Conservation (phyloP, 2,797 vertebrate genomes). For the Sciurus carolinensis region DNA sequence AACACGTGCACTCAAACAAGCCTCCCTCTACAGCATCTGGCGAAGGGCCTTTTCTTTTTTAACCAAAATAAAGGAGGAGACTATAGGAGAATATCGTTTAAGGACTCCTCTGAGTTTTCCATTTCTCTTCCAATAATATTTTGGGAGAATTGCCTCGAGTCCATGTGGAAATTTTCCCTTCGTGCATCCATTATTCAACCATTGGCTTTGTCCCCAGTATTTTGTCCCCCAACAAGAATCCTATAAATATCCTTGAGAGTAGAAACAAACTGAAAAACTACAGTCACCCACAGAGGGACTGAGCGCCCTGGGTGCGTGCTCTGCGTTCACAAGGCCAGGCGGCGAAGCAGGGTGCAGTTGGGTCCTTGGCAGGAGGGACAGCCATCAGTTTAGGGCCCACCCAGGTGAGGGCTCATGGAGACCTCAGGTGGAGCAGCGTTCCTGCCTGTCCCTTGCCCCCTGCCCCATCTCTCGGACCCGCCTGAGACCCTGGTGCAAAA, state of each 20-base stretch:
- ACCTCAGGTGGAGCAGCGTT: background rate
- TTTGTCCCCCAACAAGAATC: background rate
- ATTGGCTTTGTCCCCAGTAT: background rate
- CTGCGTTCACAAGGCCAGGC: too few species aligned
- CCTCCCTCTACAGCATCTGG: background rate
- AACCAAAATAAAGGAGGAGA: too few species aligned
- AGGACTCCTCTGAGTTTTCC: background rate
- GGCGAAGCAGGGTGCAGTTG: too few species aligned
- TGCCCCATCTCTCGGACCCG: too few species aligned
- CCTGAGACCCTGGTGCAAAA: background rate
- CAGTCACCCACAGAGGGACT: fast-evolving
- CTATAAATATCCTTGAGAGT: background rate
- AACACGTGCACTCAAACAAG: fast-evolving
- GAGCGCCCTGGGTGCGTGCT: background rate
- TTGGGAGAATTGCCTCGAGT: background rate
- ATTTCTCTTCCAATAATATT: background rate
- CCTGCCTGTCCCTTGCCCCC: background rate
- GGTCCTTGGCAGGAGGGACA: too few species aligned
- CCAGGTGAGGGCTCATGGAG: fast-evolving
- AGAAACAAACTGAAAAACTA: background rate
- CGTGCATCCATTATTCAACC: background rate
- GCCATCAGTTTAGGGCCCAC: too few species aligned
- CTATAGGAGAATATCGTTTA: background rate
- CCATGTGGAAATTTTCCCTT: background rate
- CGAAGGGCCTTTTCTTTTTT: background rate